Evolutionary conservation across 2,113 vertebrate species (phyloP).

Genomic region (Dissostichus mawsoni): DNA sequence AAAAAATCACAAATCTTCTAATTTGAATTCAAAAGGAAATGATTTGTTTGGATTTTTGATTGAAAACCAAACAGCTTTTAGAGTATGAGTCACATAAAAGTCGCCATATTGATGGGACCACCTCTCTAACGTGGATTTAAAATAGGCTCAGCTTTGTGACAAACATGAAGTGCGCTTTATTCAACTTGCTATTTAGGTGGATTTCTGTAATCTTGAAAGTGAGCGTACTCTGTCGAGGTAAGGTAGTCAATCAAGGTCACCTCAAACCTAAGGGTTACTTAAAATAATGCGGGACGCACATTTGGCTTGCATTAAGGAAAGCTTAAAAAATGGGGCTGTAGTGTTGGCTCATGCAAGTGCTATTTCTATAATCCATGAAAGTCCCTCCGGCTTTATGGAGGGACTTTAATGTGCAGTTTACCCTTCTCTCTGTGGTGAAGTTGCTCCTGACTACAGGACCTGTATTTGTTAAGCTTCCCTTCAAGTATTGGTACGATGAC

Average conservation of each 20-base stretch:
- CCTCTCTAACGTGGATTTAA: slow-evolving; percentile 8
- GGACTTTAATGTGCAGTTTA: slow-evolving; percentile 15
- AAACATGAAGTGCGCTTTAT: slow-evolving; percentile 30
- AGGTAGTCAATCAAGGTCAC: slow-evolving; percentile 39
- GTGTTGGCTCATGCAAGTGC: slow-evolving; percentile 4
- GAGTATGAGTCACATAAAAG: not conserved
- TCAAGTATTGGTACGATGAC: slow-evolving; percentile 19
- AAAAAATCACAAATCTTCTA: slow-evolving; percentile 14
- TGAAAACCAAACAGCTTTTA: slow-evolving; percentile 10
- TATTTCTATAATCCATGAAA: slow-evolving; percentile 22
- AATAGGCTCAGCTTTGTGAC: slow-evolving; percentile 17
- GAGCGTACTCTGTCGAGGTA: slow-evolving; percentile 20
- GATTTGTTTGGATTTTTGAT: not conserved
- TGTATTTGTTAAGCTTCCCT: not conserved
- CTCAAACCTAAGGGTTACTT: slow-evolving; percentile 14
- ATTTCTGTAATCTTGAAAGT: slow-evolving; percentile 31
- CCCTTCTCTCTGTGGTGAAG: slow-evolving; percentile 16
- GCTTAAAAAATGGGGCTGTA: not conserved
- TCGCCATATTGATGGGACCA: not conserved
- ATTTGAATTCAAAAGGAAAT: slow-evolving; percentile 17
- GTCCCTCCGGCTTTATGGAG: not conserved
- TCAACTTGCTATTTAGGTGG: not conserved
- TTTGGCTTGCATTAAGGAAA: not conserved
- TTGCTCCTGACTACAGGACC: slow-evolving; percentile 8
- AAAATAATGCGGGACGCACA: slow-evolving; percentile 4